Evolutionary conservation across 2,888 invertebrate species (phyloP).

Genomic region (Glaucopsyche alexis): DNA sequence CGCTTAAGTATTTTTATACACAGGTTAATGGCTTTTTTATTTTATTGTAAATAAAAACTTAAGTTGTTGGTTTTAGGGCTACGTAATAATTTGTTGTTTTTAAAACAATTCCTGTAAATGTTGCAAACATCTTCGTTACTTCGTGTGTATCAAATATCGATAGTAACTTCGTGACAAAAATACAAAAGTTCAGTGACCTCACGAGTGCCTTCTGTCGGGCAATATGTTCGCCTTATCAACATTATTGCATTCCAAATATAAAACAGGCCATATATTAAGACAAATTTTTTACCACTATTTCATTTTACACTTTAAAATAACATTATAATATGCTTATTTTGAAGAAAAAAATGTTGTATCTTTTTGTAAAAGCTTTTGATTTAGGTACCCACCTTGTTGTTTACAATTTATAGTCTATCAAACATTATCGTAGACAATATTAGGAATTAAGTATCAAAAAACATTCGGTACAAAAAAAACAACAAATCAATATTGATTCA

Average conservation of each 20-base stretch:
- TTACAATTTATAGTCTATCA: not conserved
- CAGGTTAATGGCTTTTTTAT: too few species aligned
- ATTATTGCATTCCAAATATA: conserved; percentile 43
- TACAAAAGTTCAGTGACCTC: conserved; percentile 49
- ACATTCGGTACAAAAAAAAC: conserved; percentile 18
- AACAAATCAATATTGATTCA: conserved; percentile 16
- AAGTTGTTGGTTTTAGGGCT: too few species aligned
- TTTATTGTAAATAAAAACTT: too few species aligned
- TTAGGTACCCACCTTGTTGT: too few species aligned
- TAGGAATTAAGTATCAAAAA: not conserved
- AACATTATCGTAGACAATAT: not conserved
- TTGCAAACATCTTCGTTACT: not conserved
- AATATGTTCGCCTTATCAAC: conserved; percentile 50
- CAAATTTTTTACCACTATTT: not conserved
- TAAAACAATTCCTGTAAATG: not conserved
- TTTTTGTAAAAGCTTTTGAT: not conserved
- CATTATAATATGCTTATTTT: not conserved
- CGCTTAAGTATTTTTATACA: too few species aligned
- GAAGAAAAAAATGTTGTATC: not conserved
- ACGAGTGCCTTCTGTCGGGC: conserved; percentile 50
- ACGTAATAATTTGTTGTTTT: too few species aligned
- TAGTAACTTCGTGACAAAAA: conserved; percentile 41
- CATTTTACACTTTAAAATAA: not conserved
- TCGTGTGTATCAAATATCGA: not conserved
- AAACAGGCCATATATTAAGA: conserved; percentile 36